Base-by-base conservation (phyloP, 2,888 invertebrate genomes). In the Lycocerus yunnanus region DNA sequence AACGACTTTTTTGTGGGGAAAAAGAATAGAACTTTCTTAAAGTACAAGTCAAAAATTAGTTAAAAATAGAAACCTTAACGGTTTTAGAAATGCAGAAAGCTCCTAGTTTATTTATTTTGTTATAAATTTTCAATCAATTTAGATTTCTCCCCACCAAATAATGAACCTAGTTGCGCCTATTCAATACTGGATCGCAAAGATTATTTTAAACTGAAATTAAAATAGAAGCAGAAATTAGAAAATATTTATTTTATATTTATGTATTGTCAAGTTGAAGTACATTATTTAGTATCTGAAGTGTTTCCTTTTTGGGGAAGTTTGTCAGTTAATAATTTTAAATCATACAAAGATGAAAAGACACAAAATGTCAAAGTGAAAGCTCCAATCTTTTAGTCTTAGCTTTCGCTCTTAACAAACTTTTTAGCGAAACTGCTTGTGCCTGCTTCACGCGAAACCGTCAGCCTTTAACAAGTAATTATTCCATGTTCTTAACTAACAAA, bases 401-500 rank as follows among this genome's bases (percentile, higher is more conserved):
- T 59, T 67, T 72, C 67, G 20, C 66, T 66, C 58, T 20, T 65
- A 65, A 43, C 15, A 65, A 71, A 66, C 71, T 69, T 69, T n/a
- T 69, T 63, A 69, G 69, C 63, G 69, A 69, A 68, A 69, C 71
- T 65, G 71, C 71, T 72, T 61, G 66, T 24, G 67, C 68, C 66
- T 72, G 67, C 72, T 67, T 72, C 63, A 70, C 71, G 69, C 72
- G 72, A 69, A 72, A 71, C 69, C 75, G 67, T 75, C 75, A 75
- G 69, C 71, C 69, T 72, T 75, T 75, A 75, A 75, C 72, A 68
- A 60, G 76, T 76, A 73, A 73, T 76, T 76, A 74, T 74, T 74
- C 74, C 71, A 76, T 76, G 76, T 76, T 73, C 76, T 76, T 73
- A 73, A 68, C 73, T 71, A 71, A 76, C 73, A 73, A 76, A 76